Conservation (phyloP, 2,113 vertebrate species). For the Globicephala melas region DNA sequence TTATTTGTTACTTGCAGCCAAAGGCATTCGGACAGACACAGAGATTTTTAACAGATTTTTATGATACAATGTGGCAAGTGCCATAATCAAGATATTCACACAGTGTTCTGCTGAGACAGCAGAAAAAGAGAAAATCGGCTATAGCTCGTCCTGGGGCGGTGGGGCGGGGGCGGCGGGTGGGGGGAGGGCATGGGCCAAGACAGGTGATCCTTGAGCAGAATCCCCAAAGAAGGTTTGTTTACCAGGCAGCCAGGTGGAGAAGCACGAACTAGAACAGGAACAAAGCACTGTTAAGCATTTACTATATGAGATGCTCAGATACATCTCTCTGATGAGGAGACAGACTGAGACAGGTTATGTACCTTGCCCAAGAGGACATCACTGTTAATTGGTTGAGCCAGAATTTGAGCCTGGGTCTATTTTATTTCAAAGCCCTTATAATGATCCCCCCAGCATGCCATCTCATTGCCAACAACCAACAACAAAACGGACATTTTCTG, state of each 20-base stretch:
- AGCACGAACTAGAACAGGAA: not conserved
- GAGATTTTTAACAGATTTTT: not conserved
- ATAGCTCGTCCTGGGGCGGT: not conserved
- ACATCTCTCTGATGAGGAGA: not conserved
- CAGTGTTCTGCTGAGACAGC: not conserved
- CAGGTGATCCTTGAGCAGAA: not conserved
- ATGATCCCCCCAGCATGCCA: too few relatives aligned
- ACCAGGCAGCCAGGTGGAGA: not conserved
- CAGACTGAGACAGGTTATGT: too few relatives aligned
- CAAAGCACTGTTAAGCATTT: not conserved
- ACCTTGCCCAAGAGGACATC: too few relatives aligned
- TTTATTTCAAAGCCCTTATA: not conserved
- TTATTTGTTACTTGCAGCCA: not conserved
- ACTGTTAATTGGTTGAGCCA: not conserved
- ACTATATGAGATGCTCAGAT: too few relatives aligned
- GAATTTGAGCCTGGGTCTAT: not conserved
- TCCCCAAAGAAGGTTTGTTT: not conserved
- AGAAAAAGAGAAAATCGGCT: not conserved
- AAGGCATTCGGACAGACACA: not conserved
- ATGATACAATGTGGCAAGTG: not conserved
- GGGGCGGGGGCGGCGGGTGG: accelerated
- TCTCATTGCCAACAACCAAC: not conserved
- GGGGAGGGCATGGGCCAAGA: not conserved
- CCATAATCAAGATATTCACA: not conserved
- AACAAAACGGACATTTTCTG: not conserved